phyloP scores from a whole-genome alignment of 2,797 vertebrate species.

The Phoeniculus purpureus region DNA sequence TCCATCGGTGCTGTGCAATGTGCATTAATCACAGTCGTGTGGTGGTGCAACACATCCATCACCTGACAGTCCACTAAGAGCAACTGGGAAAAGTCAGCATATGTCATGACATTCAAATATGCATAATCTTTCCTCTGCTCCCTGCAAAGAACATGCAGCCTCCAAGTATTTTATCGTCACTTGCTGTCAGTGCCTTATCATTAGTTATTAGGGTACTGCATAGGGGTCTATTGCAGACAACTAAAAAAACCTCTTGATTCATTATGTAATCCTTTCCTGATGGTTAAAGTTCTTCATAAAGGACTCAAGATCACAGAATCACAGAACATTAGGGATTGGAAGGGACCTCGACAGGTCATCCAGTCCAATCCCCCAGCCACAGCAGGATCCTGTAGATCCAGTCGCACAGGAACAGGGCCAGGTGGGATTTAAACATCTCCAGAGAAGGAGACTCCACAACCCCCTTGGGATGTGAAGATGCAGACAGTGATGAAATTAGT shows the following conservation, averaged over 20 bases:
- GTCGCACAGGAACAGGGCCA: too few species aligned
- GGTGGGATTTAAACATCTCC: too few species aligned
- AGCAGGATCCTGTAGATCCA: too few species aligned
- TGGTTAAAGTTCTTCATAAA: background rate
- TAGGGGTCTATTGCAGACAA: too few species aligned
- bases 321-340: too few species aligned
- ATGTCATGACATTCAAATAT: fast-evolving
- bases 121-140: background rate
- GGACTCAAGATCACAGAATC: too few species aligned
- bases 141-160: fast-evolving
- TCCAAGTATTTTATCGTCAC: background rate
- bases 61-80: background rate
- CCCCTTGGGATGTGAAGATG: too few species aligned
- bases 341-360: too few species aligned
- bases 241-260: background rate
- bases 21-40: background rate
- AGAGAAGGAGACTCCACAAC: too few species aligned
- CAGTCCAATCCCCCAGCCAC: too few species aligned
- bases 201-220: background rate
- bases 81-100: background rate
- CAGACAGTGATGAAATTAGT: too few species aligned
- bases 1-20: background rate
- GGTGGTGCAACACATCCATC: background rate
- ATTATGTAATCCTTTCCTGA: background rate
- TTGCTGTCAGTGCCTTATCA: background rate